Percentiles rank a stretch among this genome's conserved stretches.
phyloP scores from a whole-genome alignment of 2,113 vertebrate species.

The Hippocampus barbouri region DNA sequence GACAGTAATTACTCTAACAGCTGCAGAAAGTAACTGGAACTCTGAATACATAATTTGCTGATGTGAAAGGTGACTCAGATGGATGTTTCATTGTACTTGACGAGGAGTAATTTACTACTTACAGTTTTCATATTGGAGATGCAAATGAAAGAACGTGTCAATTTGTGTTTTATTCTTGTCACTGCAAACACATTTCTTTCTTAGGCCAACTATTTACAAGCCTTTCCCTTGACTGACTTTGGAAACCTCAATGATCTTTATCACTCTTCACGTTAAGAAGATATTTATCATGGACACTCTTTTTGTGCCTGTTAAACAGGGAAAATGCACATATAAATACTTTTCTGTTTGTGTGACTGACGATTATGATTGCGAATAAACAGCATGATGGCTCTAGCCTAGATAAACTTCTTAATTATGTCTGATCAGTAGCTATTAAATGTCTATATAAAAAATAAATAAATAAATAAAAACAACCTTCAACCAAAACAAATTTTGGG shows the following conservation, averaged over 20 bases:
- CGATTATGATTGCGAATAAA: conserved; percentile 2
- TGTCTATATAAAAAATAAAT: neutral
- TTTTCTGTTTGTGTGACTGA: neutral
- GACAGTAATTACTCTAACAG: conserved; percentile 18
- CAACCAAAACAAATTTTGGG: neutral
- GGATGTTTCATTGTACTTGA: conserved; percentile 7
- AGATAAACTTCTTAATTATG: conserved; percentile 5
- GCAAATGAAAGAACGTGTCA: neutral
- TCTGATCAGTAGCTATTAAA: conserved; percentile 9
- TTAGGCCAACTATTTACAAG: neutral
- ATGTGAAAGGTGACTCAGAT: conserved; percentile 26
- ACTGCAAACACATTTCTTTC: neutral
- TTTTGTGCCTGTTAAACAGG: conserved; percentile 4
- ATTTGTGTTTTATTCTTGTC: neutral
- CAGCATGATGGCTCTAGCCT: neutral
- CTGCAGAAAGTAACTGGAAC: conserved; percentile 9
- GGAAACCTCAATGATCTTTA: neutral
- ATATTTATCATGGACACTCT: conserved; percentile 3
- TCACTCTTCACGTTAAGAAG: neutral
- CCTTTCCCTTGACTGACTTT: conserved; percentile 4
- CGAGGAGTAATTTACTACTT: conserved; percentile 7
- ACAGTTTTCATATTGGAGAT: neutral
- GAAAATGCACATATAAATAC: neutral
- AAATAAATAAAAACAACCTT: neutral
- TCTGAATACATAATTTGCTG: conserved; percentile 10